These are phyloP conservation scores for Parasteatoda tepidariorum DNA, from an alignment of 1,140 invertebrate species.

Conservation along the genomic window DNA sequence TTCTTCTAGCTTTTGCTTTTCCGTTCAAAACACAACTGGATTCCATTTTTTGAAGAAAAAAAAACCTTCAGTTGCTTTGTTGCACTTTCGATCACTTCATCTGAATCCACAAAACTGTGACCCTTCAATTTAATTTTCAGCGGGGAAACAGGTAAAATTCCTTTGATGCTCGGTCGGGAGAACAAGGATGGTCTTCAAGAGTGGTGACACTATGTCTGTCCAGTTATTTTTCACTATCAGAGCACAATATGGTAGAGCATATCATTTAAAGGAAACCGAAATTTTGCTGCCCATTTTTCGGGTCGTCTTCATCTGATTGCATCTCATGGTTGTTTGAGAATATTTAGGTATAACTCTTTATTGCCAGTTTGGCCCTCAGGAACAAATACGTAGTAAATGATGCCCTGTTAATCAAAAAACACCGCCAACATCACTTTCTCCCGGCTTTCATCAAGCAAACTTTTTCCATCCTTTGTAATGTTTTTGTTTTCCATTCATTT, in stretches of 20 bases:
- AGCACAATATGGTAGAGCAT: background rate
- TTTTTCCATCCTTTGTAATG: background rate
- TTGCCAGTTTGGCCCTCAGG: background rate
- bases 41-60: background rate
- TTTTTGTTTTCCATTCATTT: background rate
- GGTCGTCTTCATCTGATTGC: background rate
- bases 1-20: too few species aligned
- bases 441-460: background rate
- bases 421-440: background rate
- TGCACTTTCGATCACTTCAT: background rate
- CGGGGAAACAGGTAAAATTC: background rate
- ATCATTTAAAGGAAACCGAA: background rate
- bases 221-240: background rate
- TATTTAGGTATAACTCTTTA: background rate
- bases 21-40: background rate
- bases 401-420: background rate
- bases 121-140: background rate
- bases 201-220: background rate
- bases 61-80: background rate
- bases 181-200: background rate
- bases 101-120: background rate
- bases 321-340: background rate
- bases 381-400: background rate
- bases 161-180: background rate
- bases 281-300: background rate